Percentiles rank a stretch among this genome's conserved stretches.
Evolutionary conservation across 2,113 vertebrate genomes (phyloP).

Genomic region (Tiliqua scincoides): DNA sequence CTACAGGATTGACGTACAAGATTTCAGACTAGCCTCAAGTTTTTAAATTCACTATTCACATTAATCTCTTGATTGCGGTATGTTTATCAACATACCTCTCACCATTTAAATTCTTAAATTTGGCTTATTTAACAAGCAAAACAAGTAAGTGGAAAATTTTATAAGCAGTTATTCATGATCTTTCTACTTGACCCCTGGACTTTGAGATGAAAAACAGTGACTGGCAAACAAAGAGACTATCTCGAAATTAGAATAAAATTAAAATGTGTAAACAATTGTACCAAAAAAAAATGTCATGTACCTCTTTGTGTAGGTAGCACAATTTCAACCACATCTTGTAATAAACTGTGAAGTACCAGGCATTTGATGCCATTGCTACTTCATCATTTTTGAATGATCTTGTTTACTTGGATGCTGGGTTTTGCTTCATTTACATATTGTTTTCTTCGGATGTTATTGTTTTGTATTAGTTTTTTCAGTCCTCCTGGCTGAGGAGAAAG

Average conservation of each 20-base stretch:
- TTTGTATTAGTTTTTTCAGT: too few relatives aligned
- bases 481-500: too few relatives aligned
- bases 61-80: constrained; percentile 40
- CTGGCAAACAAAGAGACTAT: background rate
- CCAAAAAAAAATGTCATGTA: background rate
- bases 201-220: background rate
- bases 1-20: background rate
- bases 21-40: constrained; percentile 31
- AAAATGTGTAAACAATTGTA: constrained; percentile 4
- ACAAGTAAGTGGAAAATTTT: background rate
- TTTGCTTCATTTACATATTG: background rate
- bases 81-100: background rate
- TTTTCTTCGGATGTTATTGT: too few relatives aligned
- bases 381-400: background rate
- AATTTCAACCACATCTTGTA: background rate
- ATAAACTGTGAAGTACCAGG: background rate
- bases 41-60: constrained; percentile 39
- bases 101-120: constrained; percentile 2
- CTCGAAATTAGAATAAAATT: background rate
- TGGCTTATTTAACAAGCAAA: constrained; percentile 5
- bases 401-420: background rate
- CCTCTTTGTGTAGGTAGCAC: background rate
- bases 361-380: background rate
- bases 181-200: background rate
- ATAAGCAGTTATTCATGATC: background rate